A percentile compares a stretch with the other conserved stretches of the same genome.
These are phyloP conservation scores for Reinhardtius hippoglossoides DNA, from an alignment of 2,113 vertebrate species.

Conservation along the genomic window DNA sequence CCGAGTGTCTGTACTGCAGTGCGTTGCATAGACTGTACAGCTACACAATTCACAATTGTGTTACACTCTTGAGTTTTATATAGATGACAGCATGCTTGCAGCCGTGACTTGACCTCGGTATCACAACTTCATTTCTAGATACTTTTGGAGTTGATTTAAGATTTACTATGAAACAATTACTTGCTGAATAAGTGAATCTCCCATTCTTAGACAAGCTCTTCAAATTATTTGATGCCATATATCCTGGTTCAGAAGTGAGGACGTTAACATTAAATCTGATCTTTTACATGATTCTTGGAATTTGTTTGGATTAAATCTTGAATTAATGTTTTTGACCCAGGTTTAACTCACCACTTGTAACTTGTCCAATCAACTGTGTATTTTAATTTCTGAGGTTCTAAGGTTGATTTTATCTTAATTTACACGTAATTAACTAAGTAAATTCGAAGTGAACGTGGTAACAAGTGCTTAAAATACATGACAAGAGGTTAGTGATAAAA, in stretches of 20 bases:
- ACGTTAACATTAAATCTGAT: neutral
- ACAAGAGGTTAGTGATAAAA: too few species aligned
- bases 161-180: too few species aligned
- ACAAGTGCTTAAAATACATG: too few species aligned
- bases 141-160: neutral
- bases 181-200: neutral
- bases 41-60: conserved; percentile 63
- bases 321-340: too few species aligned
- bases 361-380: too few species aligned
- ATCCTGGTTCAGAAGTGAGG: neutral
- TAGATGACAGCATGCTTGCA: neutral
- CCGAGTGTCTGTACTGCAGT: conserved; percentile 34
- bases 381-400: too few species aligned
- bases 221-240: neutral
- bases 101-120: neutral
- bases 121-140: neutral
- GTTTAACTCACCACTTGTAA: too few species aligned
- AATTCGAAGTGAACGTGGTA: too few species aligned
- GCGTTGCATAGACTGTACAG: conserved; percentile 37
- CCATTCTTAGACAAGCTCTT: neutral
- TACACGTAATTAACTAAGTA: neutral
- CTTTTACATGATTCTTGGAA: too few species aligned
- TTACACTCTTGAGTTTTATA: conserved; percentile 2
- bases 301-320: too few species aligned
- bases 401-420: neutral